Base-by-base conservation (phyloP, 2,113 vertebrate genomes). In the Sardina pilchardus region DNA sequence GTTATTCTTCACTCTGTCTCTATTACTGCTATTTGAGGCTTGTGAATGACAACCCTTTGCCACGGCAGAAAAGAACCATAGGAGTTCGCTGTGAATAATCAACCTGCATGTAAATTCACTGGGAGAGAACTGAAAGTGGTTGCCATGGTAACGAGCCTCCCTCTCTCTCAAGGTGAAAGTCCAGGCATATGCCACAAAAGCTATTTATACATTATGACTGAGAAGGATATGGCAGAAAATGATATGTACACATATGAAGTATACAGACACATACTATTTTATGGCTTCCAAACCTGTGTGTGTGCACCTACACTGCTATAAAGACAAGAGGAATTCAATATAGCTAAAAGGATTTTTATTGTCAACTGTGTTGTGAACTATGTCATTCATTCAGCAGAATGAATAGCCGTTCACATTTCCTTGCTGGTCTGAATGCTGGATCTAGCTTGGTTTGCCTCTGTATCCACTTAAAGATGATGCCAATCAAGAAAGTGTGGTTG, bases 171-270 rank as follows among this genome's bases (percentile, higher is more conserved):
- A 78, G 71, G 71, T 78, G 71, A 78, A 78, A 78, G 71, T 78
- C 71, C 71, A 78, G 71, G 71, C 71, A 78, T 78, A 78, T 78
- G 71, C 71, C 71, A 78, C 71, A 78, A 78, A 78, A 78, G 71
- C 71, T 78, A 78, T 78, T 78, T 78, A 78, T 78, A 78, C 71
- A 36, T 39, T 78, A 78, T 78, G 71, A 78, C 71, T 78, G 30
- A 78, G 30, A 78, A 78, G 71, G 71, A 78, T 78, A 78, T 78
- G 71, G 71, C 12, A 78, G 71, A 36, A 78, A 78, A 78, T 78
- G 36, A 78, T 78, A 36, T 78, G 30, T 78, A 78, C 30, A 78
- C 71, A 78, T 71, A 26, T 30, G 6, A 26, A 30, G 14, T 34
- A 10, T 34, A 75, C 71, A 78, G 2, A 78, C 10, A 78, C 30